Percentiles rank a stretch among this genome's conserved stretches.
Evolutionary conservation across 2,888 invertebrate species (phyloP).

Genomic region (Meta bourneti): DNA sequence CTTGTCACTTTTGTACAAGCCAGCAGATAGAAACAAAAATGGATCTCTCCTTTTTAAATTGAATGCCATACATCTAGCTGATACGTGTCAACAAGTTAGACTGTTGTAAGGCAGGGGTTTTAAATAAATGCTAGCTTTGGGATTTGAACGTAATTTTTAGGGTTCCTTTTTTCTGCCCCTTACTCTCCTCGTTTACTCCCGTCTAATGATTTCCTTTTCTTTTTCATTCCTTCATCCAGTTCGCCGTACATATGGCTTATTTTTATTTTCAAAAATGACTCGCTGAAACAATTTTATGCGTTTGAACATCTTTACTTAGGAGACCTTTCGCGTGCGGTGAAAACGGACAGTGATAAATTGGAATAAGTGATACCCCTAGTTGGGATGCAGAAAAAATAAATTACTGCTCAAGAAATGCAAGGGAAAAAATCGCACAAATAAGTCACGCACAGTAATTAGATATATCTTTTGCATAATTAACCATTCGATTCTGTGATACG

Average conservation of each 20-base stretch:
- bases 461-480: constrained; percentile 65
- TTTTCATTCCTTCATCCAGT: constrained; percentile 9
- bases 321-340: constrained; percentile 38
- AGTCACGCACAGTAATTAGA: constrained; percentile 69
- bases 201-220: not conserved
- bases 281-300: not conserved
- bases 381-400: constrained; percentile 22
- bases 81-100: constrained; percentile 21
- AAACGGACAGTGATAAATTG: constrained; percentile 65
- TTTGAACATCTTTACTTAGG: not conserved
- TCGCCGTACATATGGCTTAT: not conserved
- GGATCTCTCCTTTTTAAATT: constrained; percentile 6
- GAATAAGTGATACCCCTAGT: constrained; percentile 21
- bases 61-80: not conserved
- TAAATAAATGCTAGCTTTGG: constrained; percentile 37
- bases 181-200: not conserved
- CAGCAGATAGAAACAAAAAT: not conserved
- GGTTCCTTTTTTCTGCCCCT: not conserved
- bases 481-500: constrained; percentile 16
- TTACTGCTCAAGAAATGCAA: constrained; percentile 16
- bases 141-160: constrained; percentile 44
- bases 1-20: not conserved
- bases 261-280: not conserved
- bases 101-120: constrained; percentile 11
- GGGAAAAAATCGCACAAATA: constrained; percentile 36